These are phyloP conservation scores for Megaceryle alcyon DNA, from an alignment of 2,797 vertebrate genomes.

Conservation along the genomic window DNA sequence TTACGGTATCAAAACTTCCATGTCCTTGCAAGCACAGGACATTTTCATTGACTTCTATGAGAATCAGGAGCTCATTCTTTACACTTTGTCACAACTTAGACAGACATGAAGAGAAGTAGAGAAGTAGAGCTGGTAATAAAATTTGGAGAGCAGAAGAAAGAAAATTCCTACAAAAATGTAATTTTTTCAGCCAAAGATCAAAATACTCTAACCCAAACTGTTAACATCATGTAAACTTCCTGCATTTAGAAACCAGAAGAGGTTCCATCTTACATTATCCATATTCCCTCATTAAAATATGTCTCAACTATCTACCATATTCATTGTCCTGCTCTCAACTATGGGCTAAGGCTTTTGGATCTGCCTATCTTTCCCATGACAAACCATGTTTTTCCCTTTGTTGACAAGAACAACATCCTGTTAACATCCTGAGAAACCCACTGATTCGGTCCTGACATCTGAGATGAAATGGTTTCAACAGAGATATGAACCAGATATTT, in stretches of 20 bases:
- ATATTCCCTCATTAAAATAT: background rate
- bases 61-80: background rate
- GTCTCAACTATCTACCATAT: background rate
- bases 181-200: background rate
- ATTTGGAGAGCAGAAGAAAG: background rate
- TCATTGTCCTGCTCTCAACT: background rate
- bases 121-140: background rate
- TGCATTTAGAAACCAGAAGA: background rate
- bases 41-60: background rate
- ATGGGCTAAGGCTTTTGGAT: background rate
- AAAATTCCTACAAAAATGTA: background rate
- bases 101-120: background rate
- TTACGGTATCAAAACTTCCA: background rate
- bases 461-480: background rate
- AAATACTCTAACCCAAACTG: background rate
- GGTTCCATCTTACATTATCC: background rate
- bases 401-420: background rate
- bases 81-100: background rate
- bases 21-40: background rate
- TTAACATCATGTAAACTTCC: background rate
- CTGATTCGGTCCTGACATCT: accelerated
- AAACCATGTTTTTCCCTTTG: background rate
- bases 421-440: background rate
- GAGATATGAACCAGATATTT: background rate
- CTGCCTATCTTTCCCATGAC: background rate